Conservation (phyloP, 1,140 invertebrate genomes). For the Halesus radiatus region DNA sequence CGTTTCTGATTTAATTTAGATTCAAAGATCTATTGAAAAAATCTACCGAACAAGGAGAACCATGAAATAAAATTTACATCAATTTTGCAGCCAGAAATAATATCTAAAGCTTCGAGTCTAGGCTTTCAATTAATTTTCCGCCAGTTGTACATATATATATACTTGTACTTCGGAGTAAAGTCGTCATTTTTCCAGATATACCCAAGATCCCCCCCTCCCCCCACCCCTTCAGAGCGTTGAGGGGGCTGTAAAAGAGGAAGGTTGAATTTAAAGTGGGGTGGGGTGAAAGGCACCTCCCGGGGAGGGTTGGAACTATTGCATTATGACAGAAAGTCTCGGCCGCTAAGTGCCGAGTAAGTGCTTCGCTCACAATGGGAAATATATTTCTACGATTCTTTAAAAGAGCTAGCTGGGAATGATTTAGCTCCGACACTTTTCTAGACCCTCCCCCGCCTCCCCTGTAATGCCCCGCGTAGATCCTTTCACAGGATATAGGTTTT, state of each 20-base stretch:
- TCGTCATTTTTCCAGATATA: constrained; percentile 11
- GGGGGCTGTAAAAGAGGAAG: too few species aligned
- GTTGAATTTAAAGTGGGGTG: too few species aligned
- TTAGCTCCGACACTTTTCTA: constrained; percentile 47
- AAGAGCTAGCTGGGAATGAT: constrained; percentile 52
- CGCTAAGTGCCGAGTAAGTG: constrained; percentile 56
- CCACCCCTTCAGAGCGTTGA: too few species aligned
- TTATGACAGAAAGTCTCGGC: constrained; percentile 45
- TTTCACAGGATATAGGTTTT: constrained; percentile 24
- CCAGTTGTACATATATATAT: neutral
- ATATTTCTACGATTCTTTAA: constrained; percentile 57
- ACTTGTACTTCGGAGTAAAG: neutral
- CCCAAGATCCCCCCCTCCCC: too few species aligned
- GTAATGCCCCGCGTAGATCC: neutral
- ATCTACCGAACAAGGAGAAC: too few species aligned
- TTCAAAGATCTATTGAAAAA: too few species aligned
- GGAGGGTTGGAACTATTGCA: constrained; percentile 52
- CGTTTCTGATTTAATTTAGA: too few species aligned
- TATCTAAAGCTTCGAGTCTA: constrained; percentile 23
- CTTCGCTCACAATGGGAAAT: constrained; percentile 56
- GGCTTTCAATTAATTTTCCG: constrained; percentile 49
- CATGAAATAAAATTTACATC: too few species aligned
- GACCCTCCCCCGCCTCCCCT: neutral
- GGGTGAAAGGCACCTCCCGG: too few species aligned
- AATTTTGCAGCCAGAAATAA: neutral